Evolutionary conservation across 2,888 invertebrate genomes (phyloP).

Genomic region (Dilophus febrilis): DNA sequence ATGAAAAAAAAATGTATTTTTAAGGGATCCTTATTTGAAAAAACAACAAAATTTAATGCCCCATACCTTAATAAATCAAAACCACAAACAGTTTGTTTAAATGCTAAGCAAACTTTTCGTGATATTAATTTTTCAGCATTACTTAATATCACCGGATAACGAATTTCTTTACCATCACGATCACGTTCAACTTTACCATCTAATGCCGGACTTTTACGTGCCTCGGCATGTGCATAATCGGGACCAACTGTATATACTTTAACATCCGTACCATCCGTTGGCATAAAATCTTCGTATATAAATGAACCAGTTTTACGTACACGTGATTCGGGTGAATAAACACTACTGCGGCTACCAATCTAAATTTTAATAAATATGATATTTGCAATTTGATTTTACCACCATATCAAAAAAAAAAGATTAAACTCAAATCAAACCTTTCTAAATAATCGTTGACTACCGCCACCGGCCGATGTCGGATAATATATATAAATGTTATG

Average conservation of each 20-base stretch:
- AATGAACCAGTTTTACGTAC: constrained; percentile 95
- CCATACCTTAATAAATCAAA: constrained; percentile 79
- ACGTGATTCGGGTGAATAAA: constrained; percentile 91
- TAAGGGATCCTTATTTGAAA: too few species aligned
- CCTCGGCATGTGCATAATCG: constrained; percentile 98
- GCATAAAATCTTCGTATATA: constrained; percentile 99
- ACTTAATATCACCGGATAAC: constrained; percentile 95
- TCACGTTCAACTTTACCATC: constrained; percentile 98
- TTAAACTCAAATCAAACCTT: too few species aligned
- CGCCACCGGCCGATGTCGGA: constrained; percentile 95
- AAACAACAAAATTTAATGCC: constrained; percentile 3
- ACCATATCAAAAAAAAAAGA: background rate
- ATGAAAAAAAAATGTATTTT: constrained; percentile 6
- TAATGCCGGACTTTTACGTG: constrained; percentile 92
- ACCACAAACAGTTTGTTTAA: constrained; percentile 97
- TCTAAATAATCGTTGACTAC: constrained; percentile 91
- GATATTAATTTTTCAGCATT: constrained; percentile 97
- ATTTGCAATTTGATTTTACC: too few species aligned
- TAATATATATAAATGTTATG: constrained; percentile 99
- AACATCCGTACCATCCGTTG: constrained; percentile 83
- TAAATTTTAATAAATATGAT: too few species aligned
- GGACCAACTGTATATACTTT: constrained; percentile 98
- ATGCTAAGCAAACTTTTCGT: constrained; percentile 88
- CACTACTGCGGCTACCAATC: constrained; percentile 97
- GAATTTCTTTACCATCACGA: constrained; percentile 92